phyloP scores from a whole-genome alignment of 2,888 invertebrate genomes.

The Microdon myrmicae region DNA sequence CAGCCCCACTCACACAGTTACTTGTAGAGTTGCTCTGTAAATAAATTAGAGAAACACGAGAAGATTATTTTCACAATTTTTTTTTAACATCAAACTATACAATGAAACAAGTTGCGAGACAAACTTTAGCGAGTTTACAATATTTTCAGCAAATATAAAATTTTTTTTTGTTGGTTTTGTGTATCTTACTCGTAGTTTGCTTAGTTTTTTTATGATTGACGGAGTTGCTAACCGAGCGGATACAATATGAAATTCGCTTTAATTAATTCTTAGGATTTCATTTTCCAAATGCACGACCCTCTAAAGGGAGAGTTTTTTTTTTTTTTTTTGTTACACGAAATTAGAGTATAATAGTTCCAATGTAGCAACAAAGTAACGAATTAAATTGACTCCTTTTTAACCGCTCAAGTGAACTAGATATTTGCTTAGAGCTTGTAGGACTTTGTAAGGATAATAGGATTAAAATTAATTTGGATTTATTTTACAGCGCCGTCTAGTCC shows the following conservation, averaged over 20 bases:
- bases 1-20: slow-evolving; percentile 39
- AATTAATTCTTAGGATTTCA: slow-evolving; percentile 11
- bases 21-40: slow-evolving; percentile 37
- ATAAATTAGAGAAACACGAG: too few relatives aligned
- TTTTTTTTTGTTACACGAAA: slow-evolving; percentile 14
- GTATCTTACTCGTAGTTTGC: too few relatives aligned
- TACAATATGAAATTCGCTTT: too few relatives aligned
- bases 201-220: slow-evolving; percentile 17
- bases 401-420: too few relatives aligned
- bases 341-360: slow-evolving; percentile 21
- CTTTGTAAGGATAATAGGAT: background rate
- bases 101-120: slow-evolving; percentile 29
- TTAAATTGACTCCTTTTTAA: background rate
- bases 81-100: too few relatives aligned
- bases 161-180: too few relatives aligned
- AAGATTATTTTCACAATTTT: too few relatives aligned
- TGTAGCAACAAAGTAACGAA: slow-evolving; percentile 6
- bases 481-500: slow-evolving; percentile 89
- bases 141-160: slow-evolving; percentile 12
- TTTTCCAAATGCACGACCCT: slow-evolving; percentile 29
- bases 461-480: slow-evolving; percentile 4
- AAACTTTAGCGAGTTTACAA: slow-evolving; percentile 25
- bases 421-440: background rate
- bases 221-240: slow-evolving; percentile 26
- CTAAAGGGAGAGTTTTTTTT: slow-evolving; percentile 7